Conservation (phyloP, 2,888 invertebrate species). For the Tanypteryx hageni region DNA sequence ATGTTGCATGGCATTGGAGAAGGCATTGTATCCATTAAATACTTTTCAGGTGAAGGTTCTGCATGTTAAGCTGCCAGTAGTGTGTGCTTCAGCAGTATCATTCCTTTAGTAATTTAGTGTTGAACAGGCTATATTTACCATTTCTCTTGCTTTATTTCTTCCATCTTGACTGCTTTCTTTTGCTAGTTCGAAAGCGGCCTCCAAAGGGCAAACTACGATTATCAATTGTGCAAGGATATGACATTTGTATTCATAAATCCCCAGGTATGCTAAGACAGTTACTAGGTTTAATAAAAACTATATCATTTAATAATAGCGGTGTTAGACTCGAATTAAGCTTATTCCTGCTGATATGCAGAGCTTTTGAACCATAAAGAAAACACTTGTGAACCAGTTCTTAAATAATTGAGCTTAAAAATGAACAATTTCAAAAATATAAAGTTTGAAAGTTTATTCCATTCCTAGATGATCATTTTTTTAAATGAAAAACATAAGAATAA, state of each 20-base stretch:
- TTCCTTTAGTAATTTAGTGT: neutral
- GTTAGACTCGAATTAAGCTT: too few relatives aligned
- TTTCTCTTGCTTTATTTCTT: slow-evolving; percentile 66
- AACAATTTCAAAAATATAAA: too few relatives aligned
- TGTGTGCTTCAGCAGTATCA: neutral
- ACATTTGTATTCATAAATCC: slow-evolving; percentile 68
- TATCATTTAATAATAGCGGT: too few relatives aligned
- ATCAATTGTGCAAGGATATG: slow-evolving; percentile 69
- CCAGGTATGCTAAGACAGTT: slow-evolving; percentile 70
- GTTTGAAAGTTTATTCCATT: too few relatives aligned
- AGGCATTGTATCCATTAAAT: neutral
- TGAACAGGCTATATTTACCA: slow-evolving; percentile 52
- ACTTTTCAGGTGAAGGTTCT: slow-evolving; percentile 30
- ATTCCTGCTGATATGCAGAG: too few relatives aligned
- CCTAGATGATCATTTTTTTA: too few relatives aligned
- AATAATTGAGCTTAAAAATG: too few relatives aligned
- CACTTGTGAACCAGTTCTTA: too few relatives aligned
- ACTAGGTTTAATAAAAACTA: too few relatives aligned
- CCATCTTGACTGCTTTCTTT: slow-evolving; percentile 66
- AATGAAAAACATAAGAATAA: too few relatives aligned
- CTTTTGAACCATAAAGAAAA: too few relatives aligned
- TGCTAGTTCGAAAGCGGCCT: slow-evolving; percentile 75
- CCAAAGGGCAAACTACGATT: slow-evolving; percentile 74
- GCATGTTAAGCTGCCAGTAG: neutral
- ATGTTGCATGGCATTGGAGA: slow-evolving; percentile 38